Base-by-base conservation (phyloP, 2,888 invertebrate genomes). In the Monochamus alternatus region DNA sequence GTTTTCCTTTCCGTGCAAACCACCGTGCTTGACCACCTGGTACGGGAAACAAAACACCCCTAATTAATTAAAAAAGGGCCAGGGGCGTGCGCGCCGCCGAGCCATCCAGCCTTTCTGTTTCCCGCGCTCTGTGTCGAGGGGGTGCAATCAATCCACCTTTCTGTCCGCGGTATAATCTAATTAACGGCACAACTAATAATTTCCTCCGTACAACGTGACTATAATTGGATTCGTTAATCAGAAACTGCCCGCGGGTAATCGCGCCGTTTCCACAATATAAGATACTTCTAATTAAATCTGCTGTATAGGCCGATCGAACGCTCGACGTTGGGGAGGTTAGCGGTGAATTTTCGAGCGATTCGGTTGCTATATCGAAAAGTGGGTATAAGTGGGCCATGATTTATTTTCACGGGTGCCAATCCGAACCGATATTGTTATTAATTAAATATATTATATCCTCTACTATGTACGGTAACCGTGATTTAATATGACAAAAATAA, bases 151-250 rank as follows among this genome's bases (percentile, higher is more conserved):
- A 84, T 84, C 83, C 80, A 82, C 81, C 81, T 81, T 83, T 80
- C 81, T 80, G 81, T 80, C 79, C 80, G 82, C 83, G 83, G 83
- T 81, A 77, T 88, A 88, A 88, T 88, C 88, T 88, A 88, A 88
- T 88, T 88, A 88, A 88, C 87, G 84, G 85, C 86, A 86, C 86
- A 88, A 88, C 87, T 88, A 88, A 89, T 88, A 88, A 89, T 88
- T 89, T 88, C 86, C 88, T 86, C 84, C 80, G 85, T 85, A 88
- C 87, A 88, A 87, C 87, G 87, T 86, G 87, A 87, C 89, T 89
- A 89, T 89, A 90, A 89, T 89, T 88, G 88, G 88, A 87, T 89
- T 89, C 86, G 88, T 88, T 88, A 88, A 88, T 88, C 88, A 87
- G 86, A 87, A 87, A 87, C 85, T 86, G 87, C 87, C 87, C 86